Evolutionary conservation across 2,888 invertebrate species (phyloP), one percentile per base, ranked within the genome.

Genomic region (Hyposoter dolosus): DNA sequence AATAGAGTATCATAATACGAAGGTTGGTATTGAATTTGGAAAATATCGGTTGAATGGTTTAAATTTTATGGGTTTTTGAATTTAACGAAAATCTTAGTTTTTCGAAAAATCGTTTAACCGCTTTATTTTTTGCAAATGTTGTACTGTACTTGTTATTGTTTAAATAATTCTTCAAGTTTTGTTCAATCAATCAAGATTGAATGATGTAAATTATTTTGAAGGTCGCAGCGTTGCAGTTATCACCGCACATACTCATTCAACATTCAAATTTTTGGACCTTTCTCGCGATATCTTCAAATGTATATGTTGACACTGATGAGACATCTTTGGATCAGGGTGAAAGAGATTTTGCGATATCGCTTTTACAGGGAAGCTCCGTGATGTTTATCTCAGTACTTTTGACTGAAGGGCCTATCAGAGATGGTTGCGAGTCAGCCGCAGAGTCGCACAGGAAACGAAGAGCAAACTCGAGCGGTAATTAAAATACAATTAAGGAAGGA

Each of bases 401-500:
- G 66, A 66, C 47, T 53, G 56, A 45, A 82, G 69, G 65, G 47
- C 28, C 60, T 74, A 60, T 60, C 72, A 23, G 68, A 78, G 68
- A 78, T 76, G 68, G n/a, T 72, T 65, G 47, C 19, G 40, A 28
- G 60, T 71, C 19, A 12, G 43, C 50, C 56, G 65, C 32, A 53
- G 83, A 45, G 63, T 65, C 9, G n/a, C 19, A 53, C 82, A 71
- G 69, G 35, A 53, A 80, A 76, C 4, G 32, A 69, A 68, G 53
- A 63, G 76, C 65, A 28, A 76, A 76, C 69, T 80, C 53, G 81
- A 76, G 84, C 71, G 72, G 84, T 87, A 86, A 88, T 88, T 87
- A 87, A 87, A 88, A 88, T 87, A 87, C 86, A 87, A 89, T 89
- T 87, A 87, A 87, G 82, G 83, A 74, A 77, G 82, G 81, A 83